These are phyloP conservation scores for Geophilus truncorum DNA, from an alignment of 2,888 invertebrate genomes.

Conservation along the genomic window DNA sequence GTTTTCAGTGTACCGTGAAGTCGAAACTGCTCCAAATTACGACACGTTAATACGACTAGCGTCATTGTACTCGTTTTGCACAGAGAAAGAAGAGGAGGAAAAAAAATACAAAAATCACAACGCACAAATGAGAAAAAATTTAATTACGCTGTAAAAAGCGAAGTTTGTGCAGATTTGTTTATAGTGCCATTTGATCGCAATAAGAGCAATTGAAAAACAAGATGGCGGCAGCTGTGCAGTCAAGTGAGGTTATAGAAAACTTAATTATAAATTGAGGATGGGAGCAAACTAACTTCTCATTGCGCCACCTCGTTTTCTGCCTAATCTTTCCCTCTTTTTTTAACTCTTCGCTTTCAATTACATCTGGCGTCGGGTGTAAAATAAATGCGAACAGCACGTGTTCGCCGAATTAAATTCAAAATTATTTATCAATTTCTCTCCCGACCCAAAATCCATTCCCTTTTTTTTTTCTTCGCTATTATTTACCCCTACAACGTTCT, in stretches of 20 bases:
- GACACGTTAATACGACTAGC: too few relatives aligned
- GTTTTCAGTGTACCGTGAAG: neutral
- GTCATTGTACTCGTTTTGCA: neutral
- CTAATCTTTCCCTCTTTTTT: neutral
- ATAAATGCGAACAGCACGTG: neutral
- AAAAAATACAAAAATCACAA: too few relatives aligned
- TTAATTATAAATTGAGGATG: neutral
- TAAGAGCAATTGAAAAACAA: neutral
- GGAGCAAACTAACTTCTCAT: too few relatives aligned
- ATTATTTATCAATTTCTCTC: neutral
- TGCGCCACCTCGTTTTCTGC: neutral
- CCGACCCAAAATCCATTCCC: neutral
- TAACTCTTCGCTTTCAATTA: neutral
- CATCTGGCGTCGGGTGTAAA: constrained; percentile 2
- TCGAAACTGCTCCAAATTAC: neutral
- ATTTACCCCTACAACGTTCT: neutral
- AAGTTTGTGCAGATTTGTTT: neutral
- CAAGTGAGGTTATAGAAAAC: neutral
- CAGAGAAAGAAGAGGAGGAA: too few relatives aligned
- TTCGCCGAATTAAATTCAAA: neutral
- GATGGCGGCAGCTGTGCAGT: neutral
- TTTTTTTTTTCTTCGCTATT: neutral
- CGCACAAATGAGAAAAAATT: neutral
- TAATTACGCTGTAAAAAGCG: neutral
- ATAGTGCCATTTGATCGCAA: neutral